Evolutionary conservation across 2,113 vertebrate species (phyloP), one percentile per base, ranked within the genome.

Genomic region (Gymnorhina tibicen): DNA sequence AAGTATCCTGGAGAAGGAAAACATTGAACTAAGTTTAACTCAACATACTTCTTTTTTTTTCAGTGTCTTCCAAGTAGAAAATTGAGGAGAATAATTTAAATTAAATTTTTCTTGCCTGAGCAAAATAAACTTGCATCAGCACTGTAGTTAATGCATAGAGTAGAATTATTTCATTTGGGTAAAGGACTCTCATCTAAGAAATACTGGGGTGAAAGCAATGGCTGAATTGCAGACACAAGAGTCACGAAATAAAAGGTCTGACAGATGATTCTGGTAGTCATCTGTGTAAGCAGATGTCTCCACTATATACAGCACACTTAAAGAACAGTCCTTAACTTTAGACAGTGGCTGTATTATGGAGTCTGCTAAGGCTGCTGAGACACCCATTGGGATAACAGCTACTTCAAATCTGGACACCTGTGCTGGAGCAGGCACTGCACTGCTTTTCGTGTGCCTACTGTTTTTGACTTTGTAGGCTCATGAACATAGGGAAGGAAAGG

Each of bases 71-170:
- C 23, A 70, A 70, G 3, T 9, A 7, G 13, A 69, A 89, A 77
- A 69, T 10, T 60, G 4, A 20, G 22, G 8, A 52, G 39, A 92
- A 56, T 20, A 63, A 56, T 49, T 89, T 44, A 62, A 56, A 39
- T 46, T 67, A 39, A 44, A 60, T 91, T 83, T 24, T 12, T 7
- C 18, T 39, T 64, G 3, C 6, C 13, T 56, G 9, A 77, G 14
- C 4, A 80, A 93, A 84, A 58, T 13, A 27, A 50, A 64, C 23
- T 42, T 46, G 3, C 4, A 47, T 39, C 27, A 56, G 7, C 13
- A 59, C 1, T 1, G 1, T 6, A 41, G 8, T 52, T 41, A 69
- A 87, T 33, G 35, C 1, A 44, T 0, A 33, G 9, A 47, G 19
- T 7, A 60, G 32, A 89, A 87, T 77, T 24, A 47, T 58, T 73